Conservation (phyloP, 1,140 invertebrate species). For the Drosophila tristis region DNA sequence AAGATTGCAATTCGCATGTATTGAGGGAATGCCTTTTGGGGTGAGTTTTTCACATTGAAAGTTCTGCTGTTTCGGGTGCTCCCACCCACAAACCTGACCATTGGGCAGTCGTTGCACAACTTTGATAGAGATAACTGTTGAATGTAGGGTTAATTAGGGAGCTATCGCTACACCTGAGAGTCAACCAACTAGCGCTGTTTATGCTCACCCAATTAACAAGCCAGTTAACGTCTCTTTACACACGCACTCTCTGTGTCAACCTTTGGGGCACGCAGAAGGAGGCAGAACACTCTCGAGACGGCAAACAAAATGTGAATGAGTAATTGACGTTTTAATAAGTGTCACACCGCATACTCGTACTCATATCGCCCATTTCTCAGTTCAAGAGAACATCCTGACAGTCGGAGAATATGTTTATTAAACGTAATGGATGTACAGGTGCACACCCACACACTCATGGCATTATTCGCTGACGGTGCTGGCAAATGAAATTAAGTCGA, state of each 20-base stretch:
- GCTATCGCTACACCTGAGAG: conserved; percentile 25
- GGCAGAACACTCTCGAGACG: conserved; percentile 29
- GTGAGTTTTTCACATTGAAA: conserved; percentile 15
- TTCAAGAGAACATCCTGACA: too few relatives aligned
- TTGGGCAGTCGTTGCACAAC: conserved; percentile 27
- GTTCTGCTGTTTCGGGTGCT: not conserved
- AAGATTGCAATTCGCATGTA: conserved; percentile 27
- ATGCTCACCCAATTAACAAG: conserved; percentile 50
- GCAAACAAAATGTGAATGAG: conserved; percentile 59
- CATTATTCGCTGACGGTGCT: too few relatives aligned
- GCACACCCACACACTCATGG: too few relatives aligned
- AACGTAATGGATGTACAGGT: too few relatives aligned
- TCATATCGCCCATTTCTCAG: too few relatives aligned
- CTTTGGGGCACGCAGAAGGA: not conserved
- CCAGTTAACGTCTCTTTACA: conserved; percentile 43
- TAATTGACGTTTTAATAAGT: conserved; percentile 76
- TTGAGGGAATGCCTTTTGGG: conserved; percentile 42
- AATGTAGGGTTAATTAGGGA: conserved; percentile 32
- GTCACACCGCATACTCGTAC: too few relatives aligned
- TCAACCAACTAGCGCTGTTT: conserved; percentile 56
- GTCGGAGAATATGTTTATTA: too few relatives aligned
- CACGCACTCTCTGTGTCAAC: too few relatives aligned
- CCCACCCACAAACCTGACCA: conserved; percentile 3
- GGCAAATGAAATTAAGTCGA: too few relatives aligned
- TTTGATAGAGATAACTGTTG: conserved; percentile 12